Evolutionary conservation across 2,888 invertebrate species (phyloP).

Genomic region (Caenorhabditis zanzibari): DNA sequence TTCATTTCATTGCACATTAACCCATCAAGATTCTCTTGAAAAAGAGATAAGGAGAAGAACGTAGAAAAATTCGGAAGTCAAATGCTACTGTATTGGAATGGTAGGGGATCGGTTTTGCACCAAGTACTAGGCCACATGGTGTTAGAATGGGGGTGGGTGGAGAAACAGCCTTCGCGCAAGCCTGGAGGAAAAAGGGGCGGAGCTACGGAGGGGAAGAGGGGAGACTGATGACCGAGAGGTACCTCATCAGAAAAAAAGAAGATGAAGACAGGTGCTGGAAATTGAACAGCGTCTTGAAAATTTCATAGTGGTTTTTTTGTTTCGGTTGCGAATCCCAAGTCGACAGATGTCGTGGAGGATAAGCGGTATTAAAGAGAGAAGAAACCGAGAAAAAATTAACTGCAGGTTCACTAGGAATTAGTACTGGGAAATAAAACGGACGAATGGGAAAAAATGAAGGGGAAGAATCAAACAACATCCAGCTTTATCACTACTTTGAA

Average conservation of each 20-base stretch:
- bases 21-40: conserved; percentile 36
- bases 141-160: conserved; percentile 20
- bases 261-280: conserved; percentile 43
- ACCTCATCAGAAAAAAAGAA: conserved; percentile 30
- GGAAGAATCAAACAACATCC: background rate
- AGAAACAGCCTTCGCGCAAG: conserved; percentile 50
- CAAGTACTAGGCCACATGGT: conserved; percentile 44
- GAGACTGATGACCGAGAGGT: conserved; percentile 40
- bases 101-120: conserved; percentile 35
- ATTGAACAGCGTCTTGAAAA: conserved; percentile 44
- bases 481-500: background rate
- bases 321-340: conserved; percentile 8
- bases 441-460: background rate
- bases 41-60: conserved; percentile 9
- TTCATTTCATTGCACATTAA: conserved; percentile 59
- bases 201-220: conserved; percentile 21
- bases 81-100: background rate
- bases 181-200: conserved; percentile 49
- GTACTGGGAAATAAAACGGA: conserved; percentile 34
- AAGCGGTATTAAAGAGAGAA: conserved; percentile 24
- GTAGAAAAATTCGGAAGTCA: background rate
- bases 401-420: conserved; percentile 53
- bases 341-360: conserved; percentile 47
- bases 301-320: conserved; percentile 33
- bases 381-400: conserved; percentile 48